Conservation (phyloP, 2,113 vertebrate species). For the Mastomys coucha region DNA sequence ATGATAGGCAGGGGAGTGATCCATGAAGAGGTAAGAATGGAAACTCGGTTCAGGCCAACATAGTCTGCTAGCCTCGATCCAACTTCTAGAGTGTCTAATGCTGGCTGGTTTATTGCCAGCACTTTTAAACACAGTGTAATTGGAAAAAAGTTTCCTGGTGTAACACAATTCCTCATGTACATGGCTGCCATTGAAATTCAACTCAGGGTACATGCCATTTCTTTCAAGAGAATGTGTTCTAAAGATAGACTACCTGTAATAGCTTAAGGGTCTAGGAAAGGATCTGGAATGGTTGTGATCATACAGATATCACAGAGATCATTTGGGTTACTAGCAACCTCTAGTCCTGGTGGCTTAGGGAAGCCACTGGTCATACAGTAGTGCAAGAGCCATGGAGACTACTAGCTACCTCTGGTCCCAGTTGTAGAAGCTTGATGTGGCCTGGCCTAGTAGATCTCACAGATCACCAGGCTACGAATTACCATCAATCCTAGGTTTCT, state of each 20-base stretch:
- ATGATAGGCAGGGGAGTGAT: too few relatives aligned
- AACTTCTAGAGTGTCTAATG: neutral
- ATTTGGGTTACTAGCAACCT: neutral
- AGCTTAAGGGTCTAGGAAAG: neutral
- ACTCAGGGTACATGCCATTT: neutral
- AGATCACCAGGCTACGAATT: neutral
- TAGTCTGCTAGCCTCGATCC: neutral
- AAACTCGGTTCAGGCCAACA: neutral
- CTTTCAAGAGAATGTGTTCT: neutral
- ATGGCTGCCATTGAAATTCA: neutral
- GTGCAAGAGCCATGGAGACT: neutral
- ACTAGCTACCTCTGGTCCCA: neutral
- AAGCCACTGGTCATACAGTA: neutral
- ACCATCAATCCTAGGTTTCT: neutral
- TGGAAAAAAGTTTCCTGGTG: neutral
- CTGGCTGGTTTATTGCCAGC: neutral
- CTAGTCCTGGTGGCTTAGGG: neutral
- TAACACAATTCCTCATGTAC: neutral
- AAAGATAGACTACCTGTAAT: neutral
- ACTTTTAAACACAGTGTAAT: neutral
- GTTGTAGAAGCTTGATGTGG: neutral
- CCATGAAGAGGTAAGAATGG: neutral
- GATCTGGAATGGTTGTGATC: neutral
- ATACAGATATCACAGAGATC: neutral
- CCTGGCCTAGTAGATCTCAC: neutral